Base-by-base conservation (phyloP, 2,888 invertebrate species). In the Pheosia tremula region DNA sequence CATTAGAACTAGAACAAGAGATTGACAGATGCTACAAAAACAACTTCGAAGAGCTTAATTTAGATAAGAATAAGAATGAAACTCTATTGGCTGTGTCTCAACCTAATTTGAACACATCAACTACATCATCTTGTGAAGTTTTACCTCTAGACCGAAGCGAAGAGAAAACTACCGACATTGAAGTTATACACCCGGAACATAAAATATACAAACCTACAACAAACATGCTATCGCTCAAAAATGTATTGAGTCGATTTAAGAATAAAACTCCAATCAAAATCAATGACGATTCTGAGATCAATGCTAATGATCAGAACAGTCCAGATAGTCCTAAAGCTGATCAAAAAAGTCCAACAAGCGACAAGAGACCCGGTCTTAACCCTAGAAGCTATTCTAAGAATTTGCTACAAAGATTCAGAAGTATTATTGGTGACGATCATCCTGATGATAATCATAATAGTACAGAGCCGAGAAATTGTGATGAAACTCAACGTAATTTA, bases 181-280 rank as follows among this genome's bases (percentile, higher is more conserved):
- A 88, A 82, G 87, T 94, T 3, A 94, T 96, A 67, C 97, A 97
- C 80, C 97, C 97, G 0, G 97, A 97, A 79, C 97, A 97, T 83
- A 97, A 96, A 87, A 97, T 97, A 74, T 97, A 97, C 79, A 95
- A 96, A 67, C 95, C 96, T 56, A 94, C 95, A 0, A 93, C 94
- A 57, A 95, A 92, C 66, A 87, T 93, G 69, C 75, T 92, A 2
- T 94, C 95, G 4, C 86, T 95, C 0, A 94, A 95, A 79, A 95
- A 95, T 74, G 93, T 95, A 43, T 82, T 95, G 6, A 95, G 94
- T 75, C 88, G 94, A 58, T 94, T 95, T 66, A 94, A 93, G 75
- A 87, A 83, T 62, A 87, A 83, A 37, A 87, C 86, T n/a, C 88
- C 88, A 0, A 92, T 85, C 49, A 91, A 90, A 80, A 89, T 73